These are phyloP conservation scores for Acanthiza pusilla DNA, from an alignment of 2,797 vertebrate genomes.

Conservation along the genomic window DNA sequence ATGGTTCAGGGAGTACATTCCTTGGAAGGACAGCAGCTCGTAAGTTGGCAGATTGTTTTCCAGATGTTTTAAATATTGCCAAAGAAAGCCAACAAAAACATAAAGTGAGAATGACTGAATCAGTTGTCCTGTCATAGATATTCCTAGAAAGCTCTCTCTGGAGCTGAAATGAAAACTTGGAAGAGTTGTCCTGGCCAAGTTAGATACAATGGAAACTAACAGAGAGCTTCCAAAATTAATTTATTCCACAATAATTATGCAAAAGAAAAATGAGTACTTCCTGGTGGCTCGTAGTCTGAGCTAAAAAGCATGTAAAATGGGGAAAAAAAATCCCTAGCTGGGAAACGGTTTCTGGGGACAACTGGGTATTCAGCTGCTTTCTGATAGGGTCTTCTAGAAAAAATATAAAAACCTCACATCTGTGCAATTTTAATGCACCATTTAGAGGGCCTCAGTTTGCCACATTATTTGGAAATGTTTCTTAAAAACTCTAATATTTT, in stretches of 20 bases:
- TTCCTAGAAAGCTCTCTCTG: slow-evolving; percentile 59
- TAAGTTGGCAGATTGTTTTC: neutral
- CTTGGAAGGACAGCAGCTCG: neutral
- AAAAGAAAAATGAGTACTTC: neutral
- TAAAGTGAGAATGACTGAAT: slow-evolving; percentile 2
- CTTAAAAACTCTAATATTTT: neutral
- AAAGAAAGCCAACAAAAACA: slow-evolving; percentile 35
- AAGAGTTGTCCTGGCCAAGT: neutral
- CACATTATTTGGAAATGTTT: neutral
- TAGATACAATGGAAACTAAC: neutral
- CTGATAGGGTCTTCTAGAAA: neutral
- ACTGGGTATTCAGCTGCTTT: neutral
- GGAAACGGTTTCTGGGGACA: neutral
- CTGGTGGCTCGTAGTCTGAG: neutral
- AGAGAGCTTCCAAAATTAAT: neutral
- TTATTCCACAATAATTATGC: neutral
- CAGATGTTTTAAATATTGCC: slow-evolving; percentile 26
- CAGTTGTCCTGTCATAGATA: neutral
- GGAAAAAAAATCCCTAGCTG: neutral
- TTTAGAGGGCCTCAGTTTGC: neutral
- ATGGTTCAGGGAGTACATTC: neutral
- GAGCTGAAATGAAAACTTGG: slow-evolving; percentile 27
- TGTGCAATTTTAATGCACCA: neutral
- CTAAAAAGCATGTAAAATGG: neutral
- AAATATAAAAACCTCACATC: neutral